Evolutionary conservation across 2,797 vertebrate genomes (phyloP).

Genomic region (Pseudomugil tenellus): DNA sequence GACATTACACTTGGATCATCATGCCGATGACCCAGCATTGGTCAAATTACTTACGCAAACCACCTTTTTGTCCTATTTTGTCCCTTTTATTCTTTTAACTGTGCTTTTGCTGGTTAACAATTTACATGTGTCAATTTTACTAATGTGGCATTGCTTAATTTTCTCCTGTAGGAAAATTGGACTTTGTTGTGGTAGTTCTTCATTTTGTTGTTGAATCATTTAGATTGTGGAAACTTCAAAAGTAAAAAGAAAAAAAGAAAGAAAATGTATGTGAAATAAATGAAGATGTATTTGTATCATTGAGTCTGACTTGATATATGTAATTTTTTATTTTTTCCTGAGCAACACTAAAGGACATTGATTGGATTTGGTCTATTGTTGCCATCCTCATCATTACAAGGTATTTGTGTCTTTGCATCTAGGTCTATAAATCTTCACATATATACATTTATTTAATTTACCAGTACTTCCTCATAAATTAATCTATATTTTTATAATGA

Average conservation of each 20-base stretch:
- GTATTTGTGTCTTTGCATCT: too few species aligned
- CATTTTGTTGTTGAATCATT: slow-evolving; percentile 90
- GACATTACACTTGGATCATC: slow-evolving; percentile 53
- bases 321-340: slow-evolving; percentile 14
- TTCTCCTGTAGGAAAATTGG: slow-evolving; percentile 79
- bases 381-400: background rate
- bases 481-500: background rate
- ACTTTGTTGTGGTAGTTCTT: slow-evolving; percentile 88
- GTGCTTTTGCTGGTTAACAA: slow-evolving; percentile 75
- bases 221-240: slow-evolving; percentile 86
- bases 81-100: slow-evolving; percentile 78
- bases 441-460: background rate
- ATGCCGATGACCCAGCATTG: slow-evolving; percentile 56
- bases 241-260: slow-evolving; percentile 70
- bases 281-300: slow-evolving; percentile 85
- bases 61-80: slow-evolving; percentile 76
- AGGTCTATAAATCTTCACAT: background rate
- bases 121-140: slow-evolving; percentile 78
- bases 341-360: slow-evolving; percentile 15
- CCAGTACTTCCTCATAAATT: background rate
- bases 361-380: background rate
- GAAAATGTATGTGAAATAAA: slow-evolving; percentile 87
- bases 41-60: slow-evolving; percentile 62
- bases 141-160: slow-evolving; percentile 80
- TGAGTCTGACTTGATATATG: slow-evolving; percentile 49